Base-by-base conservation (phyloP, 30 jellyfish, hydroid and myxozoan genomes). In the Hydractinia echinata region DNA sequence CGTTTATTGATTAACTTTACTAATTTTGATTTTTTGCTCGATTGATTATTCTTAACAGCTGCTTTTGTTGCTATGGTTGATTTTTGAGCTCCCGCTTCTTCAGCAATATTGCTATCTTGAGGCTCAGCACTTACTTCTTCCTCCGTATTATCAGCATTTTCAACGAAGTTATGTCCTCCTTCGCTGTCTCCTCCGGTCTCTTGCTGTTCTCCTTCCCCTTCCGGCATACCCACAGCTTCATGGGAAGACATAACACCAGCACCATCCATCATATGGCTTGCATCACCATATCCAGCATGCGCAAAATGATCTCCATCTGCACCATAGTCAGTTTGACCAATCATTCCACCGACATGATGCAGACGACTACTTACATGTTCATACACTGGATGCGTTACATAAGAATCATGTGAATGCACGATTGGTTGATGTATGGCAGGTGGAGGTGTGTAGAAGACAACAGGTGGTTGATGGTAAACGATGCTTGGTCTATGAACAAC, bases 381-480 rank as follows among this genome's bases (percentile, higher is more conserved):
- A 71, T 69, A 81, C 30, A 62, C 83, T 21, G 99, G 99, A 15
- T 79, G 89, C 8, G 96, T 80, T 62, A 83, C 76, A 73, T 82
- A 93, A 1, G 93, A 73, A 79, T 93, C 99, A 62, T 93, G 96
- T 56, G 99, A 93, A 7, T 82, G 82, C 76, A 84, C 68, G 11
- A 81, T 67, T 0, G 99, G 99, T 77, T 88, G 96, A 54, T 93
- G 99, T 30, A 93, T 94, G 61, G 54, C 68, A 15, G 99, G 99
- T 54, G 94, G 90, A 64, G 99, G 99, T 10, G 99, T 93, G 72
- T 93, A 79, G 73, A 93, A 93, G 10, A 93, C 96, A 51, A 93
- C 99, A 7, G 99, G 99, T 51, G 99, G 99, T 67, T 93, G 99
- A 71, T 93, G 99, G 68, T 93, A 93, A 4, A 93, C 99, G 19